These are phyloP conservation scores for Chaenodraco wilsoni DNA, from an alignment of 2,797 vertebrate species.

Conservation along the genomic window DNA sequence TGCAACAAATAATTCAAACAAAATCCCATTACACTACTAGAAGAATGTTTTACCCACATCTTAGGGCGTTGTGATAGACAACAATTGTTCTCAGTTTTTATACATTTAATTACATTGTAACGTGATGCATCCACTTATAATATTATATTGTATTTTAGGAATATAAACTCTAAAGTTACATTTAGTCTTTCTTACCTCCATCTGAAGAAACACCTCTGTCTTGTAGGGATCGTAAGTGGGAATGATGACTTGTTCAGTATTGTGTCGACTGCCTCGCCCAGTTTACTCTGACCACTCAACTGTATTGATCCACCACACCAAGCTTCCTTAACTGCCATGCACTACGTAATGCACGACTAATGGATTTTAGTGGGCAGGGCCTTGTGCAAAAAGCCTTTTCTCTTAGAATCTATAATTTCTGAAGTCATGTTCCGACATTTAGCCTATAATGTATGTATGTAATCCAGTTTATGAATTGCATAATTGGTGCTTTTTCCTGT, in stretches of 20 bases:
- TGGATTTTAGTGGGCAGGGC: conserved; percentile 59
- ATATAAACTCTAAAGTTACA: neutral
- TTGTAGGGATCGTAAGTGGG: conserved; percentile 19
- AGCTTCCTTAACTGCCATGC: conserved; percentile 19
- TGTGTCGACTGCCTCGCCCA: conserved; percentile 57
- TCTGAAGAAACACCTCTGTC: conserved; percentile 47
- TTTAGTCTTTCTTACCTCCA: conserved; percentile 66
- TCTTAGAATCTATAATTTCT: conserved; percentile 28
- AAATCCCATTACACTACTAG: neutral
- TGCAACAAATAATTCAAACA: conserved; percentile 42
- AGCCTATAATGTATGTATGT: neutral
- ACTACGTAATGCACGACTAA: conserved; percentile 70
- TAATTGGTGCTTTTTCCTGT: neutral
- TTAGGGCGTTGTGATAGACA: neutral
- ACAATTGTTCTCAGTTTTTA: neutral
- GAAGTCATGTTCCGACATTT: conserved; percentile 30
- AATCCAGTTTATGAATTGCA: neutral
- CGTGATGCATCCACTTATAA: neutral
- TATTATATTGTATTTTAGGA: neutral
- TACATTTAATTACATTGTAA: neutral
- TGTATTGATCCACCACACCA: conserved; percentile 56
- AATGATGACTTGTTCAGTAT: conserved; percentile 27
- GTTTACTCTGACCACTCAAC: conserved; percentile 32
- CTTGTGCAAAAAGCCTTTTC: conserved; percentile 45
- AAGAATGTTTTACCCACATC: neutral